A percentile compares a stretch with the other conserved stretches of the same genome.
phyloP scores from a whole-genome alignment of 2,113 vertebrate species.

The Ondatra zibethicus region DNA sequence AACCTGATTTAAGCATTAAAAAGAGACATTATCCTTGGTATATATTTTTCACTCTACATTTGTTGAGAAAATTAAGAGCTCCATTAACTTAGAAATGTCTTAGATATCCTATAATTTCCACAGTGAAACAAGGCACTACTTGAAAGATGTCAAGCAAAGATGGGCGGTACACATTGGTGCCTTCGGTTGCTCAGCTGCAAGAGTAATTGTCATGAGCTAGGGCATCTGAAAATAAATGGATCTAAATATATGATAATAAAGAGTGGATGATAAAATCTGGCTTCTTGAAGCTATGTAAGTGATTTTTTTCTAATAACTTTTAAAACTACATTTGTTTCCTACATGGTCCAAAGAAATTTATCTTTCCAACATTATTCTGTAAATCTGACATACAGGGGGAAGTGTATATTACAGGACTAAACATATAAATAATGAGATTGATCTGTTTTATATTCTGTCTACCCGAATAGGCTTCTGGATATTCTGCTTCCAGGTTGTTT shows the following conservation, averaged over 20 bases:
- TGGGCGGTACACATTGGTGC: neutral
- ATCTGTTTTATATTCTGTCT: slow-evolving; percentile 28
- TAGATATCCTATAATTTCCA: neutral
- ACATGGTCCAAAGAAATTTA: neutral
- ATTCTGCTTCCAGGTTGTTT: neutral
- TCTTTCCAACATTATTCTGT: neutral
- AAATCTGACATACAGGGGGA: neutral
- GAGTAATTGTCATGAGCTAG: neutral
- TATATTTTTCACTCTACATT: too few species aligned
- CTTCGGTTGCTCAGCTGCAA: neutral
- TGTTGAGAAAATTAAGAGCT: neutral
- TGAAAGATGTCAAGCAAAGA: neutral
- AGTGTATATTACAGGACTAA: neutral
- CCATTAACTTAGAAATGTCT: slow-evolving; percentile 22
- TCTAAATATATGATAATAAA: neutral
- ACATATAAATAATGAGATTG: neutral
- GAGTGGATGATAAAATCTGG: neutral
- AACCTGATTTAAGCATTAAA: neutral
- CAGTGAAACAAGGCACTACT: neutral
- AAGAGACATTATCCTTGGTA: neutral
- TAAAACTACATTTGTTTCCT: neutral
- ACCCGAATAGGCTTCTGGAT: neutral
- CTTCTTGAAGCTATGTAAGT: slow-evolving; percentile 12
- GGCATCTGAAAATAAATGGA: neutral
- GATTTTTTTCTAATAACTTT: neutral